These are phyloP conservation scores for Ptychodera flava DNA, from an alignment of 35 echinoderm and acorn worm species.

Conservation along the genomic window DNA sequence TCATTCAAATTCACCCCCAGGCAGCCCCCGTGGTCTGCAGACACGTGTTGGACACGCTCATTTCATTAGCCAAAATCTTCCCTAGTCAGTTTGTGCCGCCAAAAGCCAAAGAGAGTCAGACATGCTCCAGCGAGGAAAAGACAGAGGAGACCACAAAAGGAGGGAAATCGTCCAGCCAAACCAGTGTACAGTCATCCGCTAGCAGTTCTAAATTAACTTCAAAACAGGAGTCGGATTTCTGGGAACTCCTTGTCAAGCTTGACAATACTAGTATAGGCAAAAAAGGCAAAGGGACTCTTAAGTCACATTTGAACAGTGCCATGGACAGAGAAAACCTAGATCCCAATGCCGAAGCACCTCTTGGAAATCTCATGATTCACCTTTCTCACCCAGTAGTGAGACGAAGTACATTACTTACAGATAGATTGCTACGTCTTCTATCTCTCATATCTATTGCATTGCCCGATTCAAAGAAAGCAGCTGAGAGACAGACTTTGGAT, in stretches of 20 bases:
- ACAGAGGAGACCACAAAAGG: slow-evolving; percentile 24
- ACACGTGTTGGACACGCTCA: slow-evolving; percentile 79
- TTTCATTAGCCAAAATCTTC: slow-evolving; percentile 87
- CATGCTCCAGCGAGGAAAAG: slow-evolving; percentile 44
- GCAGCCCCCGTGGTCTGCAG: slow-evolving; percentile 88
- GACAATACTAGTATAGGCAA: slow-evolving; percentile 85
- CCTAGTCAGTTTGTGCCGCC: slow-evolving; percentile 91
- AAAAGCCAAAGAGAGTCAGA: slow-evolving; percentile 2
- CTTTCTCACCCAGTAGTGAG: slow-evolving; percentile 81
- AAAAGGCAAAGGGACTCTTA: slow-evolving; percentile 71
- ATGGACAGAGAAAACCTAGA: slow-evolving; percentile 36
- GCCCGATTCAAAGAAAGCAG: slow-evolving; percentile 38
- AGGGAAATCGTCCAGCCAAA: slow-evolving; percentile 4
- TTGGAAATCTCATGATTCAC: slow-evolving; percentile 68
- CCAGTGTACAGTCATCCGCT: slow-evolving; percentile 1
- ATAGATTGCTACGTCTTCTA: slow-evolving; percentile 79
- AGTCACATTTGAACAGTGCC: slow-evolving; percentile 21
- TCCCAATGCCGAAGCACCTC: slow-evolving; percentile 38
- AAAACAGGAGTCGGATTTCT: slow-evolving; percentile 79
- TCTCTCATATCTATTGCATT: slow-evolving; percentile 80
- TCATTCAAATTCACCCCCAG: slow-evolving; percentile 90
- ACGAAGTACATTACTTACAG: slow-evolving; percentile 78
- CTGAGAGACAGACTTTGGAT: not conserved
- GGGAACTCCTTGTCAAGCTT: slow-evolving; percentile 86
- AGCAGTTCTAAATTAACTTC: slow-evolving; percentile 7